Base-by-base conservation (phyloP, 1,140 invertebrate species). In the Drosophila seguyi region DNA sequence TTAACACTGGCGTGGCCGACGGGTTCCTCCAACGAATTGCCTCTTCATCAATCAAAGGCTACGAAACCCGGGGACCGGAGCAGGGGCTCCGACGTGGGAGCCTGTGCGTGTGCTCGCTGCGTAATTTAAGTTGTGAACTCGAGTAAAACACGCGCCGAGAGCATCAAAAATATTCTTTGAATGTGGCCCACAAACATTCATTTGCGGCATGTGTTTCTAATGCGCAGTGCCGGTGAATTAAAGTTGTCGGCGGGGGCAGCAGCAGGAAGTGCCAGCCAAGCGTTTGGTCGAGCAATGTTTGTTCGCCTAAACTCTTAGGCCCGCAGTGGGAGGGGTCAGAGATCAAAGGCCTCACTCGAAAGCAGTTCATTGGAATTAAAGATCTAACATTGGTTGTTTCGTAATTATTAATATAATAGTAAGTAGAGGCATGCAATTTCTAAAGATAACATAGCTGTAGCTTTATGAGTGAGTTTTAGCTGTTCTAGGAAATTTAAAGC, bases 101-200 rank as follows among this genome's bases (percentile, higher is more conserved):
- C 38, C 50, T 87, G 83, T 79, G 75, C 67, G 80, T 88, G 63
- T 60, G 63, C 48, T 67, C 58, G 67, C 56, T 73, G 76, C 76
- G 76, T 68, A 88, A 83, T 88, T 87, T 88, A 77, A 87, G 84
- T 80, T 88, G 56, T 81, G 80, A 88, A 84, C 72, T 88, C 75
- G 71, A 72, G 58, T 63, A 88, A 67, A 83, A 83, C 84, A 88
- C 84, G 84, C 75, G 75, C 66, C 47, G 57, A 66, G 45, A 58
- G 74, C 61, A 65, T 75, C 65, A 87, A 86, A 72, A 88, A 72
- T 87, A 83, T 75, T 56, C 75, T 69, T 75, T 71, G 75, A 79
- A 75, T 81, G 62, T 69, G 55, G 20, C 66, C 6, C 36, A 55
- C 44, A 41, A 71, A 59, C 55, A 82, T 59, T 44, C 60, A 84